Conservation (phyloP, 92 coral and sea anemone genomes). For the Virgularia gustaviana region DNA sequence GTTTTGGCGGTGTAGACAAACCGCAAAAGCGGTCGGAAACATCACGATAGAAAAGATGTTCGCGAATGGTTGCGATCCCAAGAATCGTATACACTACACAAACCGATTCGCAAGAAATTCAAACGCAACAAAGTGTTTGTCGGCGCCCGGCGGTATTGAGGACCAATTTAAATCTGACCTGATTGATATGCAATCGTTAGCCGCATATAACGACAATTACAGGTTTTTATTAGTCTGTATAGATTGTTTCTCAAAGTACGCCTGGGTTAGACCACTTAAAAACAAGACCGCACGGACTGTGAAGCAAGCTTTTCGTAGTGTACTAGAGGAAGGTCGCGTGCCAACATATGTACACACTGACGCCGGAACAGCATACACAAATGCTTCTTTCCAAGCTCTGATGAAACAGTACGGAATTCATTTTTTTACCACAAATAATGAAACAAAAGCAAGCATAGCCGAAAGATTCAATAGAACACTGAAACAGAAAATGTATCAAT, state of each 20-base stretch:
- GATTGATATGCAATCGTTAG: not conserved
- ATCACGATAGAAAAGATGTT: not conserved
- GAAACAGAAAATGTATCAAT: conserved; percentile 26
- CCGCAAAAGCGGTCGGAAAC: not conserved
- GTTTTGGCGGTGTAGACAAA: too few relatives aligned
- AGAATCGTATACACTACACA: conserved; percentile 13
- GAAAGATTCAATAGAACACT: conserved; percentile 25
- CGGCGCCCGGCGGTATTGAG: not conserved
- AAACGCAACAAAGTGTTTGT: conserved; percentile 2
- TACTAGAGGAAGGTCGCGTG: not conserved
- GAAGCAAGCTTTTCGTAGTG: not conserved
- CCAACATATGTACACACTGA: conserved; percentile 20
- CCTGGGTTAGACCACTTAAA: conserved; percentile 19
- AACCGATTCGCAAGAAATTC: not conserved
- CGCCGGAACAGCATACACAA: conserved; percentile 20
- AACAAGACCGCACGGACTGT: not conserved
- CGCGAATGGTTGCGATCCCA: conserved; percentile 8
- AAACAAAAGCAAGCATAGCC: conserved; percentile 23
- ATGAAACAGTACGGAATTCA: not conserved
- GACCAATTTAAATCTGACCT: conserved; percentile 11
- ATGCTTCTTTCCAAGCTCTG: not conserved
- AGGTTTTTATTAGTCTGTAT: not conserved
- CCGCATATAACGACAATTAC: not conserved
- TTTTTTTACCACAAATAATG: conserved; percentile 18
- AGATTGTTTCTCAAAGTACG: conserved; percentile 36